Evolutionary conservation across 2,888 invertebrate genomes (phyloP).

Genomic region (Campaea margaritaria): DNA sequence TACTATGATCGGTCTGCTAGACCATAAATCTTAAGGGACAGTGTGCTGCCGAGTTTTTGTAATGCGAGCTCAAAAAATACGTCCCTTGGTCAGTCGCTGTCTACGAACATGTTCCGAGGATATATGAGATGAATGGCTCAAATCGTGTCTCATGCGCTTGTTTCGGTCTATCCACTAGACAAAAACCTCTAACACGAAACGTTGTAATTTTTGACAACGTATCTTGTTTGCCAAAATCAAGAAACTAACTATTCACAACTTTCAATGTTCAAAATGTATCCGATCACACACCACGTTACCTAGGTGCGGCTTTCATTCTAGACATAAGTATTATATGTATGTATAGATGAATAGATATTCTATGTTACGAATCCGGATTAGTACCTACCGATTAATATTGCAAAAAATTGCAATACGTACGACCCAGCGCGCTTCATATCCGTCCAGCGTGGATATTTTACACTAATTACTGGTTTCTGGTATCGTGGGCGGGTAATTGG

Average conservation of each 20-base stretch:
- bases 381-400: conserved; percentile 11
- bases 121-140: conserved; percentile 7
- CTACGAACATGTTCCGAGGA: conserved; percentile 43
- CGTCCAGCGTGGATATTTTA: conserved; percentile 74
- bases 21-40: conserved; percentile 74
- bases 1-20: conserved; percentile 75
- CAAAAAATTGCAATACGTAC: conserved; percentile 33
- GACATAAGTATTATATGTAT: too few relatives aligned
- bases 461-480: conserved; percentile 82
- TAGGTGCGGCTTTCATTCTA: too few relatives aligned
- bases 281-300: too few relatives aligned
- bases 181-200: too few relatives aligned
- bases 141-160: too few relatives aligned
- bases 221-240: too few relatives aligned
- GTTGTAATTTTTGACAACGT: too few relatives aligned
- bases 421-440: conserved; percentile 58
- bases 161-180: too few relatives aligned
- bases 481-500: conserved; percentile 83
- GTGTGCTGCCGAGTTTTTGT: conserved; percentile 64
- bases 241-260: too few relatives aligned
- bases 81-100: conserved; percentile 44
- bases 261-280: too few relatives aligned
- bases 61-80: conserved; percentile 42
- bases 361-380: too few relatives aligned
- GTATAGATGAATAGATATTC: too few relatives aligned